Evolutionary conservation across 2,888 invertebrate species (phyloP).

Genomic region (Eurytoma adleriae): DNA sequence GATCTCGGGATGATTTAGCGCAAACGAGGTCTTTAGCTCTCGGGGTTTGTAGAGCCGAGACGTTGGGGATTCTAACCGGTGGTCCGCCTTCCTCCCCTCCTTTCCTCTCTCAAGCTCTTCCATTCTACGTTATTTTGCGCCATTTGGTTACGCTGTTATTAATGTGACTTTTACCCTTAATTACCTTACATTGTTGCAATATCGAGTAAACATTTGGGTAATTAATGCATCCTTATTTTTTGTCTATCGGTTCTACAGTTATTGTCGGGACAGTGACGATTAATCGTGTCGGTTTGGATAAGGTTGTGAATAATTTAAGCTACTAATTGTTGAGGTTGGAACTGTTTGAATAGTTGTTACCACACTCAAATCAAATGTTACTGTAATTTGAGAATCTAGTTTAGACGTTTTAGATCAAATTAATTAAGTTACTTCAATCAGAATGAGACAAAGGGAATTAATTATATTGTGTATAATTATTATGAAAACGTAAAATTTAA

Average conservation of each 20-base stretch:
- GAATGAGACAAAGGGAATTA: too few relatives aligned
- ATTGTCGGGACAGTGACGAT: too few relatives aligned
- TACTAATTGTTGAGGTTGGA: too few relatives aligned
- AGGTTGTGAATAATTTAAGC: too few relatives aligned
- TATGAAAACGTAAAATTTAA: too few relatives aligned
- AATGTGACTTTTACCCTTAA: constrained; percentile 32
- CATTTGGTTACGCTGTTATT: constrained; percentile 21
- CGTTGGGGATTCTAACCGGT: not conserved
- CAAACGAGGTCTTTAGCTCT: constrained; percentile 57
- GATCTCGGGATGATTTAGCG: constrained; percentile 56
- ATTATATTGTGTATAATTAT: too few relatives aligned
- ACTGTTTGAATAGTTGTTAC: constrained; percentile 10
- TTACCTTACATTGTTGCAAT: constrained; percentile 31
- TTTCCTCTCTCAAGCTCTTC: constrained; percentile 1
- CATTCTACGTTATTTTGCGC: constrained; percentile 14
- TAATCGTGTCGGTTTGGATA: too few relatives aligned
- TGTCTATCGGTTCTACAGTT: not conserved
- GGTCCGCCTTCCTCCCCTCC: not conserved
- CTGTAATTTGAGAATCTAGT: too few relatives aligned
- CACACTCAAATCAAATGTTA: not conserved
- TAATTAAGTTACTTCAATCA: too few relatives aligned
- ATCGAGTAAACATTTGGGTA: constrained; percentile 6
- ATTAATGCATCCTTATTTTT: not conserved
- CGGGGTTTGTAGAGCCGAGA: constrained; percentile 34
- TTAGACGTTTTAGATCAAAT: too few relatives aligned